phyloP scores from a whole-genome alignment of 2,113 vertebrate species.

The Taurulus bubalis region DNA sequence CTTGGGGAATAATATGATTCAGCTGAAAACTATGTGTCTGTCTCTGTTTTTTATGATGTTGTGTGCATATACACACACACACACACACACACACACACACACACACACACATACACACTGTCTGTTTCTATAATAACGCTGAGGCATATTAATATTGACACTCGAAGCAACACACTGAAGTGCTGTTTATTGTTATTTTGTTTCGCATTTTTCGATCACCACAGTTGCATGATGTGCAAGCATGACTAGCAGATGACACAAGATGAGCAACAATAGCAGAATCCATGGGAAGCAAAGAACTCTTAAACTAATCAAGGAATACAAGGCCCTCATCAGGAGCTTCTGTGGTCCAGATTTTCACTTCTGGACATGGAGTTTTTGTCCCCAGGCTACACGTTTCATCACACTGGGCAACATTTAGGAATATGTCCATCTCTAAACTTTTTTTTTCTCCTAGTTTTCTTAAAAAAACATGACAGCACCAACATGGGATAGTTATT shows the following conservation, averaged over 20 bases:
- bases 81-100: no score
- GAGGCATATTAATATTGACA: slow-evolving; percentile 1
- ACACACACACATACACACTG: neutral
- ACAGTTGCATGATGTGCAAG: slow-evolving; percentile 4
- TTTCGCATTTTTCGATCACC: neutral
- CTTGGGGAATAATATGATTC: slow-evolving; percentile 30
- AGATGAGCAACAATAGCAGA: neutral
- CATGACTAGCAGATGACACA: neutral
- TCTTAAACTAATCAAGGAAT: neutral
- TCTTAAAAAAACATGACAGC: neutral
- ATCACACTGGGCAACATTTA: neutral
- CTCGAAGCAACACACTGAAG: neutral
- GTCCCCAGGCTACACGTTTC: slow-evolving; percentile 1
- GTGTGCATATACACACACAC: neutral
- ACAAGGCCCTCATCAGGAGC: neutral
- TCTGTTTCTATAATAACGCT: slow-evolving; percentile 11
- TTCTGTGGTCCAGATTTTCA: neutral
- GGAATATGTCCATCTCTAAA: neutral
- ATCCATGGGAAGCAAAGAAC: neutral
- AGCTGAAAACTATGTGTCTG: slow-evolving; percentile 21
- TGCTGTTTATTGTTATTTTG: neutral
- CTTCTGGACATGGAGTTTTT: neutral
- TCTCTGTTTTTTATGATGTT: neutral
- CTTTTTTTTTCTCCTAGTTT: neutral
- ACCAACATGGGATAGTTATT: neutral